A percentile compares a stretch with the other conserved stretches of the same genome.
phyloP scores from a whole-genome alignment of 2,888 invertebrate genomes.

The Athalia rosae region DNA sequence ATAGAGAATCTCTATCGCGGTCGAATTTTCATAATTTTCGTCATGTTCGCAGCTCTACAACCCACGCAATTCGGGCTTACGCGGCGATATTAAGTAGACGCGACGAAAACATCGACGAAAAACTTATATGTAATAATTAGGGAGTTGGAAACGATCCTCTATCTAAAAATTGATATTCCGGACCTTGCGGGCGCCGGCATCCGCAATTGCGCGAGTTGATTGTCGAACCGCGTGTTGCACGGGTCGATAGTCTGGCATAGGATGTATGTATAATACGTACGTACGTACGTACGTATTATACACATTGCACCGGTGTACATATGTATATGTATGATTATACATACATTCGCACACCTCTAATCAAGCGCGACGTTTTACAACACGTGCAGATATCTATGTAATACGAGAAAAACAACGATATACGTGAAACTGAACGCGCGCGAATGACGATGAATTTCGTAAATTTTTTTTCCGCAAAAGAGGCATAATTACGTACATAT shows the following conservation, averaged over 20 bases:
- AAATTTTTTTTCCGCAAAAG: no score
- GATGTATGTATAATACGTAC: background rate
- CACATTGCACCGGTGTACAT: background rate
- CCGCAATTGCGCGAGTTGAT: constrained; percentile 70
- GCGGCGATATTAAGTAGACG: background rate
- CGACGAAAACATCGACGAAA: background rate
- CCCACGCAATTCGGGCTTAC: no score
- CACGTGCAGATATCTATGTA: no score
- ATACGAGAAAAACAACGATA: no score
- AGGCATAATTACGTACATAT: no score
- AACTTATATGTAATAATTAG: background rate
- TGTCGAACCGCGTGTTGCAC: constrained; percentile 50
- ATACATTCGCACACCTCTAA: background rate
- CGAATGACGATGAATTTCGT: no score
- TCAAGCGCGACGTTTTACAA: background rate
- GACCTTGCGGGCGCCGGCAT: constrained; percentile 20
- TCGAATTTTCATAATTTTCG: no score
- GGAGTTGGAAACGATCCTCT: background rate
- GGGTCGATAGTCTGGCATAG: constrained; percentile 36
- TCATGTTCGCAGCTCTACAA: no score
- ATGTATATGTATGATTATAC: no score
- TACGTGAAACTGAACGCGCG: no score
- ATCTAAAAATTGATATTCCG: constrained; percentile 19
- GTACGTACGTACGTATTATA: background rate
- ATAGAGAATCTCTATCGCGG: no score